A percentile compares a stretch with the other conserved stretches of the same genome.
Evolutionary conservation across 2,888 invertebrate species (phyloP).

Genomic region (Azorinus chamasolen): DNA sequence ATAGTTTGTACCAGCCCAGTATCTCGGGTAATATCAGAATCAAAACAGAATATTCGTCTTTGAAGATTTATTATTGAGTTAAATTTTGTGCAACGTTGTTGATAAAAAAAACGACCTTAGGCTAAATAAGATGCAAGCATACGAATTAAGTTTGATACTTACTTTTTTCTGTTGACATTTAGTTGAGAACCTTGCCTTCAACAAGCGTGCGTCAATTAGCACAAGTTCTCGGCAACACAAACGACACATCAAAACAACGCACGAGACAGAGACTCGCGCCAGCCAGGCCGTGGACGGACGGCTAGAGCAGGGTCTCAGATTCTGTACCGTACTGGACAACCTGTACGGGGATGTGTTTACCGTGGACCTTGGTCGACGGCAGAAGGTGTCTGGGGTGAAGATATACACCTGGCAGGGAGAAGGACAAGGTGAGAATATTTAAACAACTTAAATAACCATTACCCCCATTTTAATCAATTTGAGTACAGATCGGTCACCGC

Average conservation of each 20-base stretch:
- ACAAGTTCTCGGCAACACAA: constrained; percentile 86
- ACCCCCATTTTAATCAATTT: no score
- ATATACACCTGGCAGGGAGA: constrained; percentile 88
- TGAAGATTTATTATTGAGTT: no score
- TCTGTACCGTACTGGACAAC: constrained; percentile 88
- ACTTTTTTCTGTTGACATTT: no score
- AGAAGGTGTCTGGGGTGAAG: constrained; percentile 87
- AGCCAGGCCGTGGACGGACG: constrained; percentile 87
- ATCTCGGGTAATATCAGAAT: no score
- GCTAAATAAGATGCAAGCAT: no score
- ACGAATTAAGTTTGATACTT: no score
- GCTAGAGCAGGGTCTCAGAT: constrained; percentile 85
- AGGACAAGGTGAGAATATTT: constrained; percentile 83
- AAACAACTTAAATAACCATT: no score
- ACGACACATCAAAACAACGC: constrained; percentile 84
- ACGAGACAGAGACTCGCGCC: constrained; percentile 84
- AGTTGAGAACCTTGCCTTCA: constrained; percentile 88
- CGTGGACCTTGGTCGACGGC: constrained; percentile 87
- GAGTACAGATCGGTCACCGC: no score
- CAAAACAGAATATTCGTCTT: no score
- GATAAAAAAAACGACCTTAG: no score
- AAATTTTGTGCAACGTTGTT: no score
- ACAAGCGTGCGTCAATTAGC: constrained; percentile 88
- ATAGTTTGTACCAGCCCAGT: no score
- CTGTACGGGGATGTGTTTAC: constrained; percentile 88